Base-by-base conservation (phyloP, 2,888 invertebrate species). In the Ochlodes sylvanus region DNA sequence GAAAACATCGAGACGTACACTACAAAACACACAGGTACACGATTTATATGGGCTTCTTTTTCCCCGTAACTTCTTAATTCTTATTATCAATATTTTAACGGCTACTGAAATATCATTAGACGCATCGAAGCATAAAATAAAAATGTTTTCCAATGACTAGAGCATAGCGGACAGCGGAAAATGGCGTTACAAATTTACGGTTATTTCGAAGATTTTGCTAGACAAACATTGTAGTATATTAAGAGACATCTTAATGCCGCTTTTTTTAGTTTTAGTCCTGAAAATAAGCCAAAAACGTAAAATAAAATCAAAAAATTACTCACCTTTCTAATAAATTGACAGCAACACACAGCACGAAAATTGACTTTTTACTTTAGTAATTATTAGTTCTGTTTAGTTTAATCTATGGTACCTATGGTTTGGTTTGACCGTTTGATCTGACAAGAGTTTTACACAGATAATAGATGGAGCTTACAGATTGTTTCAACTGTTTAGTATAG, bases 241-340 rank as follows among this genome's bases (percentile, higher is more conserved):
- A 0, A 19, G 7, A 27, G 32, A 63, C 0, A 50, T 9, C 14
- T 41, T 17, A 27, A 57, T 7, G n/a, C 21, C 9, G 3, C 57
- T 47, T 70, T 60, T 19, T n/a, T 38, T 12, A 15, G 10, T 44
- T 27, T 52, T 15, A 50, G 6, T 27, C 55, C 44, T 42, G 41
- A 70, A 74, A 69, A 63, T 57, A 55, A 54, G 66, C 27, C 44
- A 56, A 56, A 70, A 75, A 75, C 64, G 41, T 68, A 27, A 66
- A 68, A 70, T 73, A 75, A 81, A 81, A 74, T 73, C 66, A 69
- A 73, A 77, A 86, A 84, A 82, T 83, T 74, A 82, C 92, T 91
- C 69, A 92, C 92, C 88, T 92, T 92, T 89, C 86, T 87, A 83
- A 80, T 80, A 81, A 83, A 87, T 84, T 91, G 89, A 91, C 92